Conservation (phyloP, 2,797 vertebrate genomes). For the Anguilla megastoma region DNA sequence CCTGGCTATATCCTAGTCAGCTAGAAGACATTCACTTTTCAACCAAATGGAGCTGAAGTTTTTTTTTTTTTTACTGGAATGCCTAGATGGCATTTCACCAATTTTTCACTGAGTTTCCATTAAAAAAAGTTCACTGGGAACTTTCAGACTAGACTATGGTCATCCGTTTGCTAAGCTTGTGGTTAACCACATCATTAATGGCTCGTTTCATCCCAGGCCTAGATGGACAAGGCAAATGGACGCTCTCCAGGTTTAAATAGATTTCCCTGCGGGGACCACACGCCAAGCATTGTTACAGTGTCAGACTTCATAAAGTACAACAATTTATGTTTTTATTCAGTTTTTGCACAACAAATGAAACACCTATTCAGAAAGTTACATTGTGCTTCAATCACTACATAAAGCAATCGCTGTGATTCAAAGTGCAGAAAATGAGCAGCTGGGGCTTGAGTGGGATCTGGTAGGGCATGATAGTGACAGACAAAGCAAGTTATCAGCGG, state of each 20-base stretch:
- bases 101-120: neutral
- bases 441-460: neutral
- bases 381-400: neutral
- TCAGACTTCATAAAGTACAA: neutral
- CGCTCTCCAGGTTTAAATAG: neutral
- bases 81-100: neutral
- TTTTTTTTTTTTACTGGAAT: neutral
- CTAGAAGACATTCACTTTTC: neutral
- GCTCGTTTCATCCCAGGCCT: neutral
- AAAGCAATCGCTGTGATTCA: neutral
- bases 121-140: neutral
- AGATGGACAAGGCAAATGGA: neutral
- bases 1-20: no score
- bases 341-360: conserved; percentile 25
- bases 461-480: conserved; percentile 14
- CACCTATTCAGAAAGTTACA: neutral
- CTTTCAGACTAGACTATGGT: neutral
- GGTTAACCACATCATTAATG: neutral
- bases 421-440: neutral
- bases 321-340: conserved; percentile 4
- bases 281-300: neutral
- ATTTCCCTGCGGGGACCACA: neutral
- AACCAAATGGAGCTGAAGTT: neutral
- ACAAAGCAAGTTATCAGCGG: conserved; percentile 22
- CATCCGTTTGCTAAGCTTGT: neutral